These are phyloP conservation scores for Diabrotica undecimpunctata DNA, from an alignment of 1,140 invertebrate genomes.

Conservation along the genomic window DNA sequence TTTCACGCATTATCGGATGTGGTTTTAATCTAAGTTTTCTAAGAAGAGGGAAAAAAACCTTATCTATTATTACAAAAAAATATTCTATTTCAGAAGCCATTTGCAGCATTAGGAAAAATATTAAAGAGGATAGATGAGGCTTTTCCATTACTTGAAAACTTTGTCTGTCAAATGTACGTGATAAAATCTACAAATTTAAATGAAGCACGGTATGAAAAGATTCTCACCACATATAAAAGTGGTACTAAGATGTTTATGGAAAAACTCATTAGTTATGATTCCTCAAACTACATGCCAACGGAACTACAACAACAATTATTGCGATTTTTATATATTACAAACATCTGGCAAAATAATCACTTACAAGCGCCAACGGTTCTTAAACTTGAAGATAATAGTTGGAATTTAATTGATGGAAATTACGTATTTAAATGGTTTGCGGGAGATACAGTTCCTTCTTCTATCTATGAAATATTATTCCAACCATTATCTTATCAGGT, in stretches of 20 bases:
- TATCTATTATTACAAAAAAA: too few species aligned
- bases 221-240: conserved; percentile 20
- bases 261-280: neutral
- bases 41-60: too few species aligned
- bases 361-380: conserved; percentile 30
- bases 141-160: too few species aligned
- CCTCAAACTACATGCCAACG: neutral
- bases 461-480: conserved; percentile 23
- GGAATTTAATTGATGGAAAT: conserved; percentile 28
- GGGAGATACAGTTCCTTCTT: conserved; percentile 28
- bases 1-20: too few species aligned
- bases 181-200: conserved; percentile 41
- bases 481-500: too few species aligned
- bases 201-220: conserved; percentile 32
- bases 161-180: conserved; percentile 52
- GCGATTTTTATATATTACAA: conserved; percentile 4
- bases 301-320: conserved; percentile 6
- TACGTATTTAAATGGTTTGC: conserved; percentile 36
- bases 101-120: too few species aligned
- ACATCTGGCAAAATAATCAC: conserved; percentile 27
- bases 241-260: neutral
- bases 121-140: too few species aligned
- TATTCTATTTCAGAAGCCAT: too few species aligned
- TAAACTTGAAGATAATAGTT: conserved; percentile 27
- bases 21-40: too few species aligned